phyloP scores from a whole-genome alignment of 2,113 vertebrate genomes.

The Hippolais icterina region DNA sequence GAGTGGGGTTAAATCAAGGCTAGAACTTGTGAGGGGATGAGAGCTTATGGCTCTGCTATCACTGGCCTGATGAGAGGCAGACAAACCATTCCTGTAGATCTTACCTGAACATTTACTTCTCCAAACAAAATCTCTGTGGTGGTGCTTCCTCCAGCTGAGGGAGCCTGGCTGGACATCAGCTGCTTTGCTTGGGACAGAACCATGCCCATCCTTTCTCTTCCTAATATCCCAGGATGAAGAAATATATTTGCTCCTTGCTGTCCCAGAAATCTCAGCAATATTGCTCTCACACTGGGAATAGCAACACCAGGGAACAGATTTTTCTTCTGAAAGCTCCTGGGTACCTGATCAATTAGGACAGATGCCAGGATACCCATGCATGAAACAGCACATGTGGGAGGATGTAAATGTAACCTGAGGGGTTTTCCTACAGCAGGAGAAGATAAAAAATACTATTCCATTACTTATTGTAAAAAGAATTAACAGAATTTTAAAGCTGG shows the following conservation, averaged over 20 bases:
- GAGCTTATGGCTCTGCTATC: not conserved
- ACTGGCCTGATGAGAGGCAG: not conserved
- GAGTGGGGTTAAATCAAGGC: not conserved
- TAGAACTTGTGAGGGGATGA: not conserved
- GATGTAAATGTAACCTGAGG: fast-evolving
- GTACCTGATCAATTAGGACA: not conserved
- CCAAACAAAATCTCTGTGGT: not conserved
- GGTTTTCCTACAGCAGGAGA: not conserved
- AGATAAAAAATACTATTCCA: not conserved
- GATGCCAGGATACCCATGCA: not conserved
- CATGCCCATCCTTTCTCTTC: not conserved
- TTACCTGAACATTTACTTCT: not conserved
- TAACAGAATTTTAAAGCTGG: not conserved
- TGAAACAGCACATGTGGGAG: not conserved
- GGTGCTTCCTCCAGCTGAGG: not conserved
- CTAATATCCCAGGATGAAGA: not conserved
- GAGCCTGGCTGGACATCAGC: not conserved
- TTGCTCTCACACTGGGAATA: not conserved
- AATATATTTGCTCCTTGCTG: not conserved
- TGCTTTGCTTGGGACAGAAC: not conserved
- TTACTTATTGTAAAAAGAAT: not conserved
- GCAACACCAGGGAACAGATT: not conserved
- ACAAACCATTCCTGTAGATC: not conserved
- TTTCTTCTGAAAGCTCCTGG: not conserved
- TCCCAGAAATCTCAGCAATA: not conserved